These are phyloP conservation scores for Helicorthomorpha holstii DNA, from an alignment of 1,140 invertebrate genomes.

Conservation along the genomic window DNA sequence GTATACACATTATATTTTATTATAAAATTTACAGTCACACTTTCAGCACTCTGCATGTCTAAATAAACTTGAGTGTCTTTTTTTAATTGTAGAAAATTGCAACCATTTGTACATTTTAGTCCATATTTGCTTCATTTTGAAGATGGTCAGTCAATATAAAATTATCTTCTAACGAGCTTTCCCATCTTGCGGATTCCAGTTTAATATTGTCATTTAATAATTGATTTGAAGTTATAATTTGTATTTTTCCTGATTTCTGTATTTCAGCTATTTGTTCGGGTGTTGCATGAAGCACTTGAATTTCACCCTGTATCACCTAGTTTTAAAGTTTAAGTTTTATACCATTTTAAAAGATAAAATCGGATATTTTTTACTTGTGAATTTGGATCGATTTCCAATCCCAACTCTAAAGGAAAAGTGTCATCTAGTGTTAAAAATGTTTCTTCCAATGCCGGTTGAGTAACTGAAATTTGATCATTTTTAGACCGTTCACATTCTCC, in stretches of 20 bases:
- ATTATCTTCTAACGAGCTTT: no score
- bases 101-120: no score
- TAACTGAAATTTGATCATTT: background rate
- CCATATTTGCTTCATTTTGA: no score
- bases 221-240: background rate
- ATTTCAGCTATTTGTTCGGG: constrained; percentile 24
- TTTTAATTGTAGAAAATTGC: no score
- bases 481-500: no score
- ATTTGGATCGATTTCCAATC: constrained; percentile 7
- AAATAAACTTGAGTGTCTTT: no score
- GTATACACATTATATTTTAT: no score
- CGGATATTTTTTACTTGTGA: constrained; percentile 18
- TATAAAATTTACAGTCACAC: no score
- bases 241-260: background rate
- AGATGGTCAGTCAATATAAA: no score
- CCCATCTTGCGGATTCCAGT: no score
- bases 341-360: background rate
- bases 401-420: background rate
- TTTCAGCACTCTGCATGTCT: no score
- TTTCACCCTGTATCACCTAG: constrained; percentile 19
- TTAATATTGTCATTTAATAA: background rate
- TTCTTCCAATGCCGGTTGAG: background rate
- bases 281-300: constrained; percentile 28
- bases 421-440: background rate
- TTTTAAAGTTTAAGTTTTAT: no score